Base-by-base conservation (phyloP, 2,888 invertebrate genomes). In the Volucella inflata region DNA sequence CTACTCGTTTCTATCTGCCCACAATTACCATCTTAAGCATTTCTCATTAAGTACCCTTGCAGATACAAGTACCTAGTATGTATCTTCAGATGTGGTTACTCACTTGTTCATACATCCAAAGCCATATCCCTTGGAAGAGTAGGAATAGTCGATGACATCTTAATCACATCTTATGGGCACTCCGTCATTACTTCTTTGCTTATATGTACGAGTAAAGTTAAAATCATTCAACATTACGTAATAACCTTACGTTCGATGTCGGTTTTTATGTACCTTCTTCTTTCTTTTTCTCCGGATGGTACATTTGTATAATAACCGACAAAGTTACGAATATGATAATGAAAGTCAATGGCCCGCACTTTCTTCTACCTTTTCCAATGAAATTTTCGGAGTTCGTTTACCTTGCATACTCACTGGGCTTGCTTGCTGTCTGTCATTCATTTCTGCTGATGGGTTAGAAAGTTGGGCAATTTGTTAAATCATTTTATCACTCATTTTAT, bases 331-430 rank as follows among this genome's bases (percentile, higher is more conserved):
- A 30, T 30, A 76, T 81, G 65, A 67, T 57, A 51, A 70, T 62
- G 40, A 65, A 71, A 67, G 82, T 82, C 77, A 82, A 71, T 55
- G 77, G 67, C 77, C 71, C 42, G 82, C 40, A 82, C 82, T 82
- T 82, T 82, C 82, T 77, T 82, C 76, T 60, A 40, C 44, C 44
- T 65, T 72, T 42, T 48, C 59, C 12, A 40, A 71, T 51, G 60
- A 82, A 60, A 60, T 67, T 77, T 79, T 82, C 46, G 82, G 48
- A 82, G 82, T 77, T 82, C 82, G 55, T 82, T 77, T 72, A 82
- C 82, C 77, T 55, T 48, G 38, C 9, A 42, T 46, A 48, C 48
- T 40, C 21, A 53, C 14, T 68, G 53, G 16, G 42, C 46, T 30
- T 14, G 42, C 16, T 17, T 10, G 10, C 12, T 12, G 40, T 12